Evolutionary conservation across 2,113 vertebrate genomes (phyloP), one percentile per base, ranked within the genome.

Genomic region (Himantopus leucocephalus): DNA sequence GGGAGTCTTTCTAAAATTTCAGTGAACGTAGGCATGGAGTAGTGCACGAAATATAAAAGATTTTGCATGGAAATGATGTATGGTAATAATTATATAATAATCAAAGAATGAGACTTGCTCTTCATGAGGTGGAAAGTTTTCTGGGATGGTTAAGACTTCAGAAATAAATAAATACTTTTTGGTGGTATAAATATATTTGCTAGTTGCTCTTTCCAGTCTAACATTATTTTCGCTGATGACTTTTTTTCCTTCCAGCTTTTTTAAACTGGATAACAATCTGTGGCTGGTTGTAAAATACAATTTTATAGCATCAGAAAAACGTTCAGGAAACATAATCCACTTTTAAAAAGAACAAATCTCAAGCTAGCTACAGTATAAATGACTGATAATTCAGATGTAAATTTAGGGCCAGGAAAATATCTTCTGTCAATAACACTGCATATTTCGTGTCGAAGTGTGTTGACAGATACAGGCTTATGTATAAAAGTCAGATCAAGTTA

Each of bases 371-470:
- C 26, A 41, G 26, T 48, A 24, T 70, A 73, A 90, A 76, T 71
- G 64, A 24, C 27, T 35, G 34, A 14, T 79, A 90, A 92, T 83
- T 92, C 78, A 82, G 41, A 91, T 56, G 35, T 55, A 84, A 37
- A 48, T 37, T 60, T 34, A 56, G 30, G 60, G 53, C 62, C 60
- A 83, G 24, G 67, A 90, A 64, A 78, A 73, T 63, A 66, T 58
- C 43, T 74, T 82, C 50, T 93, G 35, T 94, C 91, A 82, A 15
- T 82, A 95, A 64, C 92, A 45, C 91, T 92, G 85, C 41, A 73
- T 88, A 73, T 96, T 96, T 93, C 63, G 77, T 75, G 24, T 43
- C 53, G 18, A 93, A 92, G 67, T 68, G 78, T 93, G 75, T 75
- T 92, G 82, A 85, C 85, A 85, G 94, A 62, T 24, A 77, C 4